Conservation (phyloP, 2,888 invertebrate species). For the Chrysopilus asiliformis region DNA sequence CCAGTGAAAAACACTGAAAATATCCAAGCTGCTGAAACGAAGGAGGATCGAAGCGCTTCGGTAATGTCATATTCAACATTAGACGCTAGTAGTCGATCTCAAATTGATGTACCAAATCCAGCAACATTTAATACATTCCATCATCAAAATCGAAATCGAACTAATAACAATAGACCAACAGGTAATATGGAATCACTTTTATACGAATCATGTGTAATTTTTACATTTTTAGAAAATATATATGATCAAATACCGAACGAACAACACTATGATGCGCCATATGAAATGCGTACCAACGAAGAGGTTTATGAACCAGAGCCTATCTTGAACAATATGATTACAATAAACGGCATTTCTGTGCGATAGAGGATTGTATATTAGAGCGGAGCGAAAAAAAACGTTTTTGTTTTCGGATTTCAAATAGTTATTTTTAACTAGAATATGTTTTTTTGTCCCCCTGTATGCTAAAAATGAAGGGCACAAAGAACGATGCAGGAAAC, state of each 20-base stretch:
- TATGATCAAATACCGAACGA: conserved; percentile 53
- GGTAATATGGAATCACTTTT: conserved; percentile 6
- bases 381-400: background rate
- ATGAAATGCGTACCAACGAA: conserved; percentile 46
- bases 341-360: conserved; percentile 80
- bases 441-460: no score
- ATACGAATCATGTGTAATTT: background rate
- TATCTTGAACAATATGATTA: conserved; percentile 44
- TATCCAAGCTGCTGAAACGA: conserved; percentile 71
- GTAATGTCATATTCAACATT: conserved; percentile 81
- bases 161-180: conserved; percentile 11
- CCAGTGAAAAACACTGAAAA: conserved; percentile 83
- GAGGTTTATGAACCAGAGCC: conserved; percentile 43
- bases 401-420: no score
- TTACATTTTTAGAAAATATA: conserved; percentile 34
- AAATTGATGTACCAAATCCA: conserved; percentile 28
- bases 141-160: conserved; percentile 8
- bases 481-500: no score
- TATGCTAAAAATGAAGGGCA: no score
- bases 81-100: conserved; percentile 44
- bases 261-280: conserved; percentile 63
- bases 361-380: conserved; percentile 46
- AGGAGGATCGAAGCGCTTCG: conserved; percentile 75
- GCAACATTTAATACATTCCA: conserved; percentile 36
- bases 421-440: no score